phyloP scores from a whole-genome alignment of 2,113 vertebrate species.

The Oncorhynchus mykiss region DNA sequence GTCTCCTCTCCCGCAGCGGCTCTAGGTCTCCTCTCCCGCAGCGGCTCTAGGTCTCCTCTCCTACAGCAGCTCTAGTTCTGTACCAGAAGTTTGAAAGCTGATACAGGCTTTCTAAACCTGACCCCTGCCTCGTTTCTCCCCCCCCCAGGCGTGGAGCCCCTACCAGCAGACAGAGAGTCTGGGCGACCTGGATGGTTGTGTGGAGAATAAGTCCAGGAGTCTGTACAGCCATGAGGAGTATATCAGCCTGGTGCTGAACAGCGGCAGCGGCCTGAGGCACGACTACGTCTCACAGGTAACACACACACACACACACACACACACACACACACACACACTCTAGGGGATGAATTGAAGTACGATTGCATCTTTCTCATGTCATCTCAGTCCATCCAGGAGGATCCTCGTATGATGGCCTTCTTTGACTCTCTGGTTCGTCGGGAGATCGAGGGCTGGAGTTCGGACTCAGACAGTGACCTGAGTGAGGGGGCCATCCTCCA shows the following conservation, averaged over 20 bases:
- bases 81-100: not conserved
- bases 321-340: too few relatives aligned
- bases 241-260: slow-evolving; percentile 96
- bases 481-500: slow-evolving; percentile 96
- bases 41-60: too few relatives aligned
- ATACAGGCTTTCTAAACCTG: not conserved
- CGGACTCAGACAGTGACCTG: slow-evolving; percentile 91
- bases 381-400: slow-evolving; percentile 89
- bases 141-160: slow-evolving; percentile 90
- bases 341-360: too few relatives aligned
- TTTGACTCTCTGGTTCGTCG: slow-evolving; percentile 96
- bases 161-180: slow-evolving; percentile 93
- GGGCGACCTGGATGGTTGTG: slow-evolving; percentile 89
- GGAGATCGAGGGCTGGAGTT: slow-evolving; percentile 98
- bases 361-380: too few relatives aligned
- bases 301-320: too few relatives aligned
- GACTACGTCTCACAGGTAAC: slow-evolving; percentile 87
- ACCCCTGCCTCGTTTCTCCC: not conserved
- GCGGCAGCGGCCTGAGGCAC: slow-evolving; percentile 93
- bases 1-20: too few relatives aligned
- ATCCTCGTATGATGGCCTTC: slow-evolving; percentile 99
- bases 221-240: slow-evolving; percentile 98
- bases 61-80: not conserved
- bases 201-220: slow-evolving; percentile 92
- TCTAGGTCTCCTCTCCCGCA: too few relatives aligned